Percentiles rank a stretch among this genome's conserved stretches.
Conservation (phyloP, 2,888 invertebrate genomes). For the Suillia variegata region DNA sequence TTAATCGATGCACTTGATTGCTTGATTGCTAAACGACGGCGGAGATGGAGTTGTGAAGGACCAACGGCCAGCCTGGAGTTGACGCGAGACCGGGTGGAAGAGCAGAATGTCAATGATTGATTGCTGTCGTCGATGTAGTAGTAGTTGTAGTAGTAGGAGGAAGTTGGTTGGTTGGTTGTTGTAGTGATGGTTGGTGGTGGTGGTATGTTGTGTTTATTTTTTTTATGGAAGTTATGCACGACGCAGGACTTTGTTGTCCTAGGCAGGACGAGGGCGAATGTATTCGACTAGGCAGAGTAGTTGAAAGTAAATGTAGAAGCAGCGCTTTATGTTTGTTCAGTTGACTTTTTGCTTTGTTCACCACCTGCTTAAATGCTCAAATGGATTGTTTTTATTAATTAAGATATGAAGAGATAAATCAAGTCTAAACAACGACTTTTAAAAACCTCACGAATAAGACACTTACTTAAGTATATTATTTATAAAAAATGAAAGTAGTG, state of each 20-base stretch:
- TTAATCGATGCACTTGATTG: too few species aligned
- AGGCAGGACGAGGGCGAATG: neutral
- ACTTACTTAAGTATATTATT: neutral
- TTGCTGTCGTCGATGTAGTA: neutral
- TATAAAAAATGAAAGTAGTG: neutral
- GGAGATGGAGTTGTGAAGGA: neutral
- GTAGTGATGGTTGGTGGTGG: neutral
- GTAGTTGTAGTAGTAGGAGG: neutral
- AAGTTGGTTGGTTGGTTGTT: too few species aligned
- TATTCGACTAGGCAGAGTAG: neutral
- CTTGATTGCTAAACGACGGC: neutral
- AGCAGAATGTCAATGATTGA: neutral
- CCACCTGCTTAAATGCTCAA: slow-evolving; percentile 2
- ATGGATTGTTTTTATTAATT: neutral
- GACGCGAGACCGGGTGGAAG: too few species aligned
- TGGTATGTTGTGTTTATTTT: neutral
- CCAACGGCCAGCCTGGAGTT: too few species aligned
- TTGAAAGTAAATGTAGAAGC: neutral
- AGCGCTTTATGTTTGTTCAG: too few species aligned
- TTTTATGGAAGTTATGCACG: neutral
- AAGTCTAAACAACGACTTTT: neutral
- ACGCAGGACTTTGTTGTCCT: too few species aligned
- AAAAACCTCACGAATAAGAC: neutral
- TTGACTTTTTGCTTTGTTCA: neutral
- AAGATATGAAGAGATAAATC: too few species aligned